Evolutionary conservation across 2,113 vertebrate species (phyloP), one percentile per base, ranked within the genome.

Genomic region (Sarotherodon lohbergeri): DNA sequence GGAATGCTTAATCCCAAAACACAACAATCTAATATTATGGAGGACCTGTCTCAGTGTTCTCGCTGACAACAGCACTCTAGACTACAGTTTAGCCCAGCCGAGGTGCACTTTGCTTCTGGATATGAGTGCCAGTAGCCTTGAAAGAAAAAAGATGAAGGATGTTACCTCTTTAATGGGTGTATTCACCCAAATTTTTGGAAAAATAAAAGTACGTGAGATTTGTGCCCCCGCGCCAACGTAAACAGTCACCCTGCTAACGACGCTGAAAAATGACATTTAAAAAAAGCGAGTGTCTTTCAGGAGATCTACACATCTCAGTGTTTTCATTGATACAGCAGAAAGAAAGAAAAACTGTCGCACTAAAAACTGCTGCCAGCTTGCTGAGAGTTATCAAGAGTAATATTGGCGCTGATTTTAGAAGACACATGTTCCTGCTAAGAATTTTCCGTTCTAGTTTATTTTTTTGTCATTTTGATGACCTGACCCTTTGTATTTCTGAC

Each of bases 1-100:
- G 93, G 93, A 96, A 96, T 92, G 92, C 94, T 95, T 96, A 94
- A 96, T 96, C 94, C 94, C 92, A 92, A 95, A 97, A 95, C 94
- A 95, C 92, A 94, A 93, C 94, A 96, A 95, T 95, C 94, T 94
- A 94, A 95, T 95, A 93, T 93, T 90, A 88, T 90, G 83, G 76
- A 95, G 90, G 93, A 92, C 93, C 90, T 93, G 89, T 87, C 88
- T 94, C 86, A 41, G 90, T 93, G 85, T 92, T 90, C 48, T 22
- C 81, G 87, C 91, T 88, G 86, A 93, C 93, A 94, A 56, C 89
- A 91, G 82, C 88, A 85, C 76, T 84, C 82, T 71, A 29, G 89
- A 84, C 88, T 81, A 57, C 82, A 84, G 54, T 91, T 90, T 85
- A 81, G 76, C 41, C 73, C 41, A 32, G 87, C 82, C 34, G 68